Conservation (phyloP, 2,888 invertebrate species). For the Sinodicranocentrus sp. region DNA sequence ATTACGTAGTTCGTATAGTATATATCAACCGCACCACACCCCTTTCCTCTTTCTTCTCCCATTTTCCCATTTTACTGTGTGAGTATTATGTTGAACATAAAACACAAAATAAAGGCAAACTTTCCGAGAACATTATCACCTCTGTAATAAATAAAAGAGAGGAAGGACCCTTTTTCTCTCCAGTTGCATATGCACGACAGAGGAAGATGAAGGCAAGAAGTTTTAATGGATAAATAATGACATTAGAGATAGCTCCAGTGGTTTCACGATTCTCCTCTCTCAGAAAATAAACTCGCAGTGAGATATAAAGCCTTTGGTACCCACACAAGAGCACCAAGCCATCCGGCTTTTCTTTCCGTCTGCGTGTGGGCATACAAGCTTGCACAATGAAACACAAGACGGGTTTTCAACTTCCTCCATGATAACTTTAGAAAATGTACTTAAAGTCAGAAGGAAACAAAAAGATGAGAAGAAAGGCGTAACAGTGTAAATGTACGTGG, state of each 20-base stretch:
- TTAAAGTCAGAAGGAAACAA: conserved; percentile 4
- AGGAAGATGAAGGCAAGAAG: conserved; percentile 33
- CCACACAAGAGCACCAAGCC: no score
- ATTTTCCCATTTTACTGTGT: conserved; percentile 16
- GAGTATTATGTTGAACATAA: conserved; percentile 12
- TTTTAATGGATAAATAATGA: conserved; percentile 65
- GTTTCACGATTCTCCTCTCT: conserved; percentile 17
- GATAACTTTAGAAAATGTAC: conserved; percentile 10
- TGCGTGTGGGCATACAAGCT: neutral
- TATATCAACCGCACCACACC: conserved; percentile 44
- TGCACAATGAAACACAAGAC: conserved; percentile 2
- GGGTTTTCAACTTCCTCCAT: neutral
- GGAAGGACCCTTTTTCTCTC: conserved; percentile 40
- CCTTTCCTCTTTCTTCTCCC: conserved; percentile 22
- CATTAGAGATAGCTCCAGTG: conserved; percentile 47
- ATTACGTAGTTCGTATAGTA: no score
- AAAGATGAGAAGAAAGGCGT: neutral
- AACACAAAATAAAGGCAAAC: conserved; percentile 26
- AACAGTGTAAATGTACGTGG: no score
- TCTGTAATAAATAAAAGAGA: conserved; percentile 54
- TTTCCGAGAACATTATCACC: conserved; percentile 40
- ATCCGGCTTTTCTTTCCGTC: conserved; percentile 7
- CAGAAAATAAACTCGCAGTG: neutral
- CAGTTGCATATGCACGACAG: conserved; percentile 7
- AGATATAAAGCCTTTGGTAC: neutral